Base-by-base conservation (phyloP, 2,888 invertebrate genomes). In the Peribatodes rhomboidaria region DNA sequence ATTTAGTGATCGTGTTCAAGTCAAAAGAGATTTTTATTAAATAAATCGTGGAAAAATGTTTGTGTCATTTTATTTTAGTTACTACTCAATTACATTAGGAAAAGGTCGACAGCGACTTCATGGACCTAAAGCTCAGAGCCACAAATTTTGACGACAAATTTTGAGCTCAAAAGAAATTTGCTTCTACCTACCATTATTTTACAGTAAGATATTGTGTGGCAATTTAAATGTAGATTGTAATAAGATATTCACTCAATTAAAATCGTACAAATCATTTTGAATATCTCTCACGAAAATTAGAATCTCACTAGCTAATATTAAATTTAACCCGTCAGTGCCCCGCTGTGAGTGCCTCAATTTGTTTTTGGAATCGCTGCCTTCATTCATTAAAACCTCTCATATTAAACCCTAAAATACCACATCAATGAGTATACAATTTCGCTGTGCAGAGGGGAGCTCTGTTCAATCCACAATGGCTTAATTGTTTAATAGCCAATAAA, bases 1-100 rank as follows among this genome's bases (percentile, higher is more conserved):
- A 90, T 90, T 92, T 92, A 93, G 93, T 90, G 87, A 92, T 90
- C 92, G 93, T 93, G 93, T 93, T 93, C 93, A 92, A 92, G 92
- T 93, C 92, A 91, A 90, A 92, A 89, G 87, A 92, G 87, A 89
- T 92, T 92, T 92, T 92, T 93, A 92, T 90, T 87, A 92, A 92
- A 91, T 92, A 92, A 92, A 86, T 82, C 77, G 73, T 78, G 79
- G n/a, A 80, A 87, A 87, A 78, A 77, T 75, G 70, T 54, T 47
- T 73, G 61, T 37, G 54, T 75, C 76, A 79, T 69, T 72, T 54
- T 42, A 59, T 64, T 58, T 46, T 47, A n/a, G n/a, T n/a, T n/a
- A n/a, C 14, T 39, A n/a, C 39, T 14, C 14, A 50, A 35, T 18
- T 49, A 16, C 1, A 9, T 14, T 13, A 0, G 11, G n/a, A 27